Percentiles rank a stretch among this genome's conserved stretches.
These are phyloP conservation scores for Tortrix viridana DNA, from an alignment of 2,888 invertebrate species.

Conservation along the genomic window DNA sequence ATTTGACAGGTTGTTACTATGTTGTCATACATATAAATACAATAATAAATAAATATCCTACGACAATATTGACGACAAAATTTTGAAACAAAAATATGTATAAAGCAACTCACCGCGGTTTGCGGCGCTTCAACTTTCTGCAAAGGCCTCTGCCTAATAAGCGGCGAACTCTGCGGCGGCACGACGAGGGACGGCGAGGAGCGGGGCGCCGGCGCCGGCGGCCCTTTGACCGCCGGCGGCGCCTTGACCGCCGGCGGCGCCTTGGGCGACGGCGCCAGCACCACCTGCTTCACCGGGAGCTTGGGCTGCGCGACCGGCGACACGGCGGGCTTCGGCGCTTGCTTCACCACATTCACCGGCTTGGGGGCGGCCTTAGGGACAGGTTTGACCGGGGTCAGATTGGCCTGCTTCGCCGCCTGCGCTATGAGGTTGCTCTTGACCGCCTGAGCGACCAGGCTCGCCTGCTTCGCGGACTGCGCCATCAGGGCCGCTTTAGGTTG, in stretches of 20 bases:
- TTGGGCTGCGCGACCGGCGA: conserved; percentile 1
- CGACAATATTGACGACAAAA: too few relatives aligned
- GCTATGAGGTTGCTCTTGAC: conserved; percentile 47
- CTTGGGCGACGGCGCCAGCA: conserved; percentile 45
- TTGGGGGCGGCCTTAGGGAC: conserved; percentile 36
- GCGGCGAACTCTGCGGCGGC: conserved; percentile 63
- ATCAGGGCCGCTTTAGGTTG: conserved; percentile 50
- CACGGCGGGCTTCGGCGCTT: conserved; percentile 21
- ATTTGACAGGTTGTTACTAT: too few relatives aligned
- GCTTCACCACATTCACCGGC: conserved; percentile 33
- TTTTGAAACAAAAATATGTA: too few relatives aligned
- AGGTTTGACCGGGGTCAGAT: conserved; percentile 42
- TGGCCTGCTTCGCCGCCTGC: conserved; percentile 41
- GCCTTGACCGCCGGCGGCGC: conserved; percentile 34
- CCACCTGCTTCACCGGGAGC: conserved; percentile 11
- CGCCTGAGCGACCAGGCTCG: conserved; percentile 55
- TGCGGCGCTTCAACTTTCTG: conserved; percentile 60
- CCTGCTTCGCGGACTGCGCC: conserved; percentile 63
- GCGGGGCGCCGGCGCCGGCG: conserved; percentile 50
- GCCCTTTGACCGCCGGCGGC: conserved; percentile 26
- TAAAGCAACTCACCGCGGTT: conserved; percentile 46
- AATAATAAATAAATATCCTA: too few relatives aligned
- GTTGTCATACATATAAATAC: too few relatives aligned
- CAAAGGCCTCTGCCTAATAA: conserved; percentile 67
- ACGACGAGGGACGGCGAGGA: conserved; percentile 60